phyloP scores from a whole-genome alignment of 2,797 vertebrate genomes.

The Myotis pilosus region DNA sequence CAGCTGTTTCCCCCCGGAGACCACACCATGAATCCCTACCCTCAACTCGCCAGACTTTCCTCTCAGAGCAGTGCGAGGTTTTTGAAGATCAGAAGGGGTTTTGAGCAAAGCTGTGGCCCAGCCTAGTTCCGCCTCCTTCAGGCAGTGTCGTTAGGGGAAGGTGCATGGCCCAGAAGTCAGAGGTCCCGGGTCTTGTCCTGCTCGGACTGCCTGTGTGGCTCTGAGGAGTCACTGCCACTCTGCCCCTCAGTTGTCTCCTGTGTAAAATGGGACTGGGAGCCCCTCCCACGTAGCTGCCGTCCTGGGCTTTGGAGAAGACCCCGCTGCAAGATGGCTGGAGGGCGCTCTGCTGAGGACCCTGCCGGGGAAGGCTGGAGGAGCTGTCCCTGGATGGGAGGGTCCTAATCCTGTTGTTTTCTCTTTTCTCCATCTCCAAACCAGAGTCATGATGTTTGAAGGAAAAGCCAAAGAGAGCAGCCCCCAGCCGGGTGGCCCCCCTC shows the following conservation, averaged over 20 bases:
- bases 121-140: not conserved
- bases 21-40: not conserved
- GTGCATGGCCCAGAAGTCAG: not conserved
- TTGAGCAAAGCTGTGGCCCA: not conserved
- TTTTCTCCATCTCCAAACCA: conserved; percentile 79
- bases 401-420: conserved; percentile 18
- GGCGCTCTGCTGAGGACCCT: not conserved
- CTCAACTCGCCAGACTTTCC: not conserved
- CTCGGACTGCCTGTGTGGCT: not conserved
- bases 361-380: not conserved
- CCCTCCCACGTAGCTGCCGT: too few species aligned
- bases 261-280: not conserved
- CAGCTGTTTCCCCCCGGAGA: not conserved
- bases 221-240: not conserved
- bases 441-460: conserved; percentile 97
- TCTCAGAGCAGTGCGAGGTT: not conserved
- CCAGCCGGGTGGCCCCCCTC: conserved; percentile 92
- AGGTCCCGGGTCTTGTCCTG: not conserved
- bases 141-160: not conserved
- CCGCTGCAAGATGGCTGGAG: not conserved
- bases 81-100: not conserved
- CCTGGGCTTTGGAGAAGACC: not conserved
- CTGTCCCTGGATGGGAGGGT: not conserved
- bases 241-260: not conserved
- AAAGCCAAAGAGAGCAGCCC: conserved; percentile 89